Percentiles rank a stretch among this genome's conserved stretches.
These are phyloP conservation scores for Anthoscopus minutus DNA, from an alignment of 2,113 vertebrate genomes.

Conservation along the genomic window DNA sequence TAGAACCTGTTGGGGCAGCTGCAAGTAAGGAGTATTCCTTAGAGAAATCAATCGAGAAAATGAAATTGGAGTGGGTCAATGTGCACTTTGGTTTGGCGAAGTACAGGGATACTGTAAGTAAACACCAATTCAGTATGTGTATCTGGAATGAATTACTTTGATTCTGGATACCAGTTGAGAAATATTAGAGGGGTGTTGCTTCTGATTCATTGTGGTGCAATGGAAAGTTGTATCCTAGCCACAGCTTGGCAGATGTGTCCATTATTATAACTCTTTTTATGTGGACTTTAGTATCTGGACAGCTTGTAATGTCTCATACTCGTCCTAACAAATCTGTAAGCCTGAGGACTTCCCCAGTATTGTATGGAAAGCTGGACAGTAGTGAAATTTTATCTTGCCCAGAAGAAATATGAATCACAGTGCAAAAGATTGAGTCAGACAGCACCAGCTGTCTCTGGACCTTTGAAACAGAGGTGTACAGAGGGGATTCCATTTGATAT, in stretches of 20 bases:
- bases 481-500: neutral
- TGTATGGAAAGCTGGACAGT: neutral
- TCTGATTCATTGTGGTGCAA: neutral
- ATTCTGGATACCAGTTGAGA: neutral
- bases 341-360: neutral
- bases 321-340: neutral
- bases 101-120: constrained; percentile 87
- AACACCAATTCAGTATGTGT: neutral
- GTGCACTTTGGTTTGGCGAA: constrained; percentile 72
- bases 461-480: neutral
- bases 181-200: neutral
- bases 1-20: constrained; percentile 81
- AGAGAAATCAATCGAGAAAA: constrained; percentile 86
- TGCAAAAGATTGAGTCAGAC: neutral
- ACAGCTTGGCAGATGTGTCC: neutral
- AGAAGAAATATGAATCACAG: neutral
- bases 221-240: neutral
- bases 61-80: constrained; percentile 83
- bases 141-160: neutral
- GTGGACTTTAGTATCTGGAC: neutral
- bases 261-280: neutral
- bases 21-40: constrained; percentile 90
- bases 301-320: neutral
- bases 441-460: neutral
- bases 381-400: neutral